These are phyloP conservation scores for Philereme vetulata DNA, from an alignment of 2,888 invertebrate species.

Conservation along the genomic window DNA sequence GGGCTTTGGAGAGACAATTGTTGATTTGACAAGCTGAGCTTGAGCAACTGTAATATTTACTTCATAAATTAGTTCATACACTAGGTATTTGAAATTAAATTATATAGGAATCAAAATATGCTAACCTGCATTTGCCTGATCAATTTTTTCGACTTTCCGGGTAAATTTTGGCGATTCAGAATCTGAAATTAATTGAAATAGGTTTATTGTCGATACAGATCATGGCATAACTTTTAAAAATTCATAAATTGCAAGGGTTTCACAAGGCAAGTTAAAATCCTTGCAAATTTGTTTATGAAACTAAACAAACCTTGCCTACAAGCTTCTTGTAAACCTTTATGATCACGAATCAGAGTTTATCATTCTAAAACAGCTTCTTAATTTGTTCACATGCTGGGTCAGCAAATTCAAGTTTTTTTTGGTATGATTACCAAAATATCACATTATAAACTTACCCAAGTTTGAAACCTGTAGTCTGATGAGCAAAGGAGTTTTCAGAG, in stretches of 20 bases:
- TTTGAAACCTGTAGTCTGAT: conserved; percentile 41
- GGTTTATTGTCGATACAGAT: background rate
- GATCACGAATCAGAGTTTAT: too few species aligned
- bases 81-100: background rate
- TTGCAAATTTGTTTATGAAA: too few species aligned
- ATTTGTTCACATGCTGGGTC: background rate
- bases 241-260: too few species aligned
- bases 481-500: conserved; percentile 42
- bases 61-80: too few species aligned
- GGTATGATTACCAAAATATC: background rate
- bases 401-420: background rate
- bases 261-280: too few species aligned
- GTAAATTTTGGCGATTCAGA: conserved; percentile 14
- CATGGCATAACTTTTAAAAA: background rate
- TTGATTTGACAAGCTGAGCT: conserved; percentile 11
- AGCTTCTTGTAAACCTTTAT: too few species aligned
- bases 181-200: conserved; percentile 11
- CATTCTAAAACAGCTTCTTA: too few species aligned
- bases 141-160: conserved; percentile 16
- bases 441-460: conserved; percentile 8
- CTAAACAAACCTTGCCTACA: too few species aligned
- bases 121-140: conserved; percentile 29
- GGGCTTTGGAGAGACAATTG: background rate
- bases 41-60: conserved; percentile 21
- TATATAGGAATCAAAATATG: conserved; percentile 6